Evolutionary conservation across 2,888 invertebrate genomes (phyloP), one percentile per base, ranked within the genome.

Genomic region (Branchipolynoe longqiensis): DNA sequence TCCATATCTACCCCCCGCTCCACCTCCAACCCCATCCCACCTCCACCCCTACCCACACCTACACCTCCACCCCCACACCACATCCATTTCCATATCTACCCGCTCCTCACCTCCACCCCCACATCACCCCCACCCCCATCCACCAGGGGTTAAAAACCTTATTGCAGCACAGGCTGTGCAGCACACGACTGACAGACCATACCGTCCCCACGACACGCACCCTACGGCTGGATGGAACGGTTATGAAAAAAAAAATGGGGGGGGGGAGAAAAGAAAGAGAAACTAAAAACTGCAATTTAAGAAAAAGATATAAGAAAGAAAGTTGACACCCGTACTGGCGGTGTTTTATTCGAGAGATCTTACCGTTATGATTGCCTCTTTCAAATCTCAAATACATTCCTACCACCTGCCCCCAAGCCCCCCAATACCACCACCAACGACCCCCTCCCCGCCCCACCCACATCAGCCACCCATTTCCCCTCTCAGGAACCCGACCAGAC

Each of bases 341-440:
- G n/a, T n/a, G n/a, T n/a, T n/a, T n/a, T n/a, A n/a, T n/a, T n/a
- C n/a, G n/a, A n/a, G n/a, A n/a, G n/a, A n/a, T n/a, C n/a, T n/a
- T n/a, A n/a, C n/a, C n/a, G n/a, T n/a, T n/a, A n/a, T n/a, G n/a
- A n/a, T n/a, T n/a, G n/a, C n/a, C n/a, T n/a, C n/a, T n/a, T n/a
- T n/a, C n/a, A n/a, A n/a, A n/a, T n/a, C n/a, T n/a, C n/a, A n/a
- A n/a, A n/a, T n/a, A n/a, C n/a, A 48, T 48, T 31, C 62, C 62
- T 31, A 4, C 62, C 62, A 25, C 62, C 62, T 62, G 62, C 48
- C 48, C 48, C 48, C 48, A 48, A n/a, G n/a, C n/a, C n/a, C n/a
- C 18, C 48, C 48, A 48, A 48, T 18, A 8, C 48, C 48, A 48
- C 48, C 18, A 48, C 8, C 48, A 48, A 8, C 8, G 48, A 18